A percentile compares a stretch with the other conserved stretches of the same genome.
Conservation (phyloP, 2,113 vertebrate genomes). For the Aplodontia rufa region DNA sequence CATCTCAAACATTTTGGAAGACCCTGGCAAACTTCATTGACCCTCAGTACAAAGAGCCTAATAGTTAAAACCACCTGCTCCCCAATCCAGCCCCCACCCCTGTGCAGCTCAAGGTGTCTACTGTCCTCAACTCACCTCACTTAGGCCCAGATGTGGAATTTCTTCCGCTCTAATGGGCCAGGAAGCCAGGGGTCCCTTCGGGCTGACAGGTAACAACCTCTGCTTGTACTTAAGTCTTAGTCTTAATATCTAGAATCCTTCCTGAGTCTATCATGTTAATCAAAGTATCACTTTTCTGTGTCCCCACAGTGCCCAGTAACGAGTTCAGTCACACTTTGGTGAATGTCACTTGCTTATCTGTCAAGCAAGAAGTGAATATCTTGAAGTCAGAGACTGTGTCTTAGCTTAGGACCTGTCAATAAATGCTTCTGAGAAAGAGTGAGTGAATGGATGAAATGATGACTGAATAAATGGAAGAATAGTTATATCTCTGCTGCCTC, state of each 20-base stretch:
- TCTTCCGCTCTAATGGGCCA: neutral
- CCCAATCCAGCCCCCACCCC: neutral
- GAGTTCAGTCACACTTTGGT: neutral
- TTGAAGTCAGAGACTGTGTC: neutral
- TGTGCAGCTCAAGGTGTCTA: neutral
- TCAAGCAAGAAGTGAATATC: neutral
- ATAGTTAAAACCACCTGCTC: neutral
- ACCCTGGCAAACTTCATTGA: neutral
- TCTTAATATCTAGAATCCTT: neutral
- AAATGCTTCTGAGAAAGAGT: neutral
- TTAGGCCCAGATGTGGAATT: neutral
- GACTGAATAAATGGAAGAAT: neutral
- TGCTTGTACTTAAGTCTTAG: neutral
- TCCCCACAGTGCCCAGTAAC: neutral
- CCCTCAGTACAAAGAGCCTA: neutral
- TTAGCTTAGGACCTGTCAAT: neutral
- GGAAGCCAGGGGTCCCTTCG: neutral
- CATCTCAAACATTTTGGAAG: constrained; percentile 30
- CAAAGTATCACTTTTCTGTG: neutral
- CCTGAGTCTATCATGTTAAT: neutral
- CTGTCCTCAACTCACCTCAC: neutral
- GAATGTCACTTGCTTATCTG: neutral
- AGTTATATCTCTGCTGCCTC: neutral
- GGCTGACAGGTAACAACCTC: neutral
- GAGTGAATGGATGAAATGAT: neutral